These are phyloP conservation scores for Schizothorax lantsangensis DNA, from an alignment of 2,797 vertebrate genomes.

Conservation along the genomic window DNA sequence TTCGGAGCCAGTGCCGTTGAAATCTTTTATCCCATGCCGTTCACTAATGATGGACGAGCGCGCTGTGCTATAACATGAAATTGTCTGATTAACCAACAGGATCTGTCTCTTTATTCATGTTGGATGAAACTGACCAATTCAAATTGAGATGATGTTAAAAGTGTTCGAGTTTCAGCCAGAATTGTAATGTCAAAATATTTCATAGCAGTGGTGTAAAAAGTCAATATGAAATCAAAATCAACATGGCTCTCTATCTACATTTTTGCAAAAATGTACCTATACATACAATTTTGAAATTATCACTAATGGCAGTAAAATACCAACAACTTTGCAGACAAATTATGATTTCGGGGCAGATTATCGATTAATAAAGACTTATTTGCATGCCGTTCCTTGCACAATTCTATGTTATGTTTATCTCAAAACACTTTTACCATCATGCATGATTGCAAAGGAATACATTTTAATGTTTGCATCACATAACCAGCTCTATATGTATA, in stretches of 20 bases:
- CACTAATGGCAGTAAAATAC: too few relatives aligned
- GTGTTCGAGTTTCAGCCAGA: not conserved
- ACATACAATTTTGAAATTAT: not conserved
- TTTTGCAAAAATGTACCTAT: not conserved
- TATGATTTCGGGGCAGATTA: not conserved
- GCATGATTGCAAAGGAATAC: not conserved
- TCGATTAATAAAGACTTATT: not conserved
- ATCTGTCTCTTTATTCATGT: conserved; percentile 19
- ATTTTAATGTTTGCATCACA: not conserved
- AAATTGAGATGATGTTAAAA: not conserved
- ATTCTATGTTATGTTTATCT: not conserved
- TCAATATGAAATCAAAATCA: not conserved
- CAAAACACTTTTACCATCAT: not conserved
- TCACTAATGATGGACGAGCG: not conserved
- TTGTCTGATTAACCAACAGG: conserved; percentile 60
- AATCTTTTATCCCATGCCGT: conserved; percentile 21
- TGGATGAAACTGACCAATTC: not conserved
- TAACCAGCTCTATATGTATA: not conserved
- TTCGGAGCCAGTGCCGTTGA: conserved; percentile 56
- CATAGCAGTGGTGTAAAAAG: not conserved
- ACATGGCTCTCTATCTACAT: not conserved
- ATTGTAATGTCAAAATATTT: not conserved
- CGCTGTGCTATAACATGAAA: conserved; percentile 66
- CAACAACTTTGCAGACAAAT: not conserved
- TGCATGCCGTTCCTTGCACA: not conserved